phyloP scores from a whole-genome alignment of 2,113 vertebrate species.

The Cepphus grylle region DNA sequence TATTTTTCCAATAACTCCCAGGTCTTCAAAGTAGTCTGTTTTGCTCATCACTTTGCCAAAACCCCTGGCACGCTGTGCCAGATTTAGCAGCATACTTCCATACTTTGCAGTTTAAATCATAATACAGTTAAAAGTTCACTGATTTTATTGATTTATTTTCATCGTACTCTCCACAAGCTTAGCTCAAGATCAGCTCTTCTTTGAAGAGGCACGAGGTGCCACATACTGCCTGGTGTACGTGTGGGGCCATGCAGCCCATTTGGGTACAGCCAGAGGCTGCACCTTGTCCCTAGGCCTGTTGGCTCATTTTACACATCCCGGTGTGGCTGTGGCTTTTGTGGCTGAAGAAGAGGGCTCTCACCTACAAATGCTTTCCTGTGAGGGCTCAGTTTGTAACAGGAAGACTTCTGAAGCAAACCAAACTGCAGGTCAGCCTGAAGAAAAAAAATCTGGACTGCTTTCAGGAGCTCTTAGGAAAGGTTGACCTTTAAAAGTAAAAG shows the following conservation, averaged over 20 bases:
- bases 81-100: not conserved
- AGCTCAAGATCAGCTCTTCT: not conserved
- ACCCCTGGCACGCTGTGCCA: rapidly evolving
- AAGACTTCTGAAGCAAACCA: not conserved
- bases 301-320: not conserved
- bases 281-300: not conserved
- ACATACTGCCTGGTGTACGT: not conserved
- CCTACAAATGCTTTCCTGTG: not conserved
- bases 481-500: not conserved
- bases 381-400: not conserved
- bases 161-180: not conserved
- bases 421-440: not conserved
- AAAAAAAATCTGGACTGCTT: not conserved
- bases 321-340: not conserved
- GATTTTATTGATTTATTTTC: not conserved
- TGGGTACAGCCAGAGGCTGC: not conserved
- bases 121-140: not conserved
- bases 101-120: not conserved
- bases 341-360: not conserved
- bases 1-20: not conserved
- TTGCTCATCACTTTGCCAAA: not conserved
- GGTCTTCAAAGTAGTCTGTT: not conserved
- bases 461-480: not conserved
- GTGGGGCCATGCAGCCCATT: not conserved
- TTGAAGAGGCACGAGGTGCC: not conserved